Base-by-base conservation (phyloP, 2,113 vertebrate species). In the Maccullochella peelii region DNA sequence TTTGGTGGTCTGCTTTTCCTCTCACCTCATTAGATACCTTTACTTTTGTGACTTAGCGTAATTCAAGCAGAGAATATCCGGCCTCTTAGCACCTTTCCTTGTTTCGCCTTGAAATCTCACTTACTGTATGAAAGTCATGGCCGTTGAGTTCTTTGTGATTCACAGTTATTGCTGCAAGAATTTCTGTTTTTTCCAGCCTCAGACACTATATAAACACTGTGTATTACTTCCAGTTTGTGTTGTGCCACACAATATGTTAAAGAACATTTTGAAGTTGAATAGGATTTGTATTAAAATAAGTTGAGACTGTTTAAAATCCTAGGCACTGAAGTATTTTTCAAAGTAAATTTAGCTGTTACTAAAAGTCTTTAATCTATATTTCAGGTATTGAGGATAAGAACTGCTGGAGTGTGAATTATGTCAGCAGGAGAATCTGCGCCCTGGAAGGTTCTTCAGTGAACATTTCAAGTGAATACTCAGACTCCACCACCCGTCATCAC, bases 361-460 rank as follows among this genome's bases (percentile, higher is more conserved):
- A 40, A 42, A 66, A 66, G 42, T 27, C 12, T 40, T n/a, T 4
- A 5, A 21, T 72, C 8, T 73, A 1, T 54, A 36, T 72, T 84
- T 38, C 66, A 88, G 88, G 86, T 44, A 0, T 8, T 57, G 2
- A 25, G 0, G 2, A 0, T 1, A 0, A 1, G 0, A 0, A 1
- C 5, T 73, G 75, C 20, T 0, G 0, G 50, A 50, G 0, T 1
- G 6, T 76, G 25, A 79, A 79, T 69, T 86, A 84, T 8, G 1
- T 4, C 78, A 47, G 9, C 9, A 67, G 67, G n/a, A 90, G 75
- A 25, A 65, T 88, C 47, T 90, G 89, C 33, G 61, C 70, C 10
- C 66, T 81, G 62, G 25, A 78, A 59, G 77, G 74, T 1, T 76
- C 84, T 20, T 82, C 86, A 2, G 77, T 86, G 6, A 77, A 65